A percentile compares a stretch with the other conserved stretches of the same genome.
Conservation (phyloP, 2,888 invertebrate genomes). For the Lymantria monacha region DNA sequence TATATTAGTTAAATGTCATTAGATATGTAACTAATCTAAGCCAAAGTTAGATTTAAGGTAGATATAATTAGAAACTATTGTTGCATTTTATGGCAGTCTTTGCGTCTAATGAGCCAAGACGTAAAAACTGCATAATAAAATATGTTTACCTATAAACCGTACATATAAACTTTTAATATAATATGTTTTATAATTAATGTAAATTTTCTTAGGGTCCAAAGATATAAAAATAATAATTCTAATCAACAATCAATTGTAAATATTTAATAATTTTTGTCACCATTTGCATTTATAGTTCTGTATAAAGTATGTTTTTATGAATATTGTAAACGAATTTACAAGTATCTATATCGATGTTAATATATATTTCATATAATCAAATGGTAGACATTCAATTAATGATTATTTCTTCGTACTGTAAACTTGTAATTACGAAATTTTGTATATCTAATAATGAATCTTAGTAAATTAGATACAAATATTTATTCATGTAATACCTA, state of each 20-base stretch:
- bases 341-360: conserved; percentile 12
- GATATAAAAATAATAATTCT: conserved; percentile 15
- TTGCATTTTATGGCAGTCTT: conserved; percentile 46
- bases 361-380: neutral
- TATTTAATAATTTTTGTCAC: conserved; percentile 16
- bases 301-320: neutral
- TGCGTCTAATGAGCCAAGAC: conserved; percentile 72
- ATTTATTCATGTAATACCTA: conserved; percentile 19
- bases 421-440: too few species aligned
- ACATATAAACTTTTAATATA: conserved; percentile 13
- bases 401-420: too few species aligned
- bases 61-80: neutral
- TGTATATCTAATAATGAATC: too few species aligned
- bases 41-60: conserved; percentile 8
- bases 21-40: conserved; percentile 10
- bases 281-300: conserved; percentile 3
- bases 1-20: conserved; percentile 15
- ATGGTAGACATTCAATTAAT: neutral
- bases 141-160: conserved; percentile 9
- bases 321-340: conserved; percentile 25
- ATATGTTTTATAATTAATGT: conserved; percentile 21
- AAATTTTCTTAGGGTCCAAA: conserved; percentile 50
- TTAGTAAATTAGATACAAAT: conserved; percentile 12
- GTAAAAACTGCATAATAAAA: conserved; percentile 54
- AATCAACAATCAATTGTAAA: conserved; percentile 12